phyloP scores from a whole-genome alignment of 2,797 vertebrate species.

The Margarornis squamiger region DNA sequence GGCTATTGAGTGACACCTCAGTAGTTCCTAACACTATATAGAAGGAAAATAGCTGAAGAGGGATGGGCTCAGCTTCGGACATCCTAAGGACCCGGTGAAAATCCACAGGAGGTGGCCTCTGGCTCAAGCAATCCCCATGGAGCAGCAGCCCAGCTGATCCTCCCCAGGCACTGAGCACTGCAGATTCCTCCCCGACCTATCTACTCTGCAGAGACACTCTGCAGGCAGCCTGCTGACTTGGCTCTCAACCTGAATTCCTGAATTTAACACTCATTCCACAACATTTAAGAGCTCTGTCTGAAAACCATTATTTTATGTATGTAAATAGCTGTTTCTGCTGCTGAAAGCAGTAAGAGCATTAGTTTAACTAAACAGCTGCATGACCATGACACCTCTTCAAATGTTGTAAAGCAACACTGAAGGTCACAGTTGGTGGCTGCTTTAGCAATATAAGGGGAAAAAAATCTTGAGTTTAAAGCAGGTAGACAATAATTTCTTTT shows the following conservation, averaged over 20 bases:
- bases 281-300: not conserved
- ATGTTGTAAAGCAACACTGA: not conserved
- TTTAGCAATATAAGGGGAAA: not conserved
- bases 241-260: slow-evolving; percentile 29
- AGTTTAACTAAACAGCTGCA: not conserved
- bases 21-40: not conserved
- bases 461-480: not conserved
- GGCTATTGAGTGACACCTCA: not conserved
- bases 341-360: not conserved
- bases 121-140: not conserved
- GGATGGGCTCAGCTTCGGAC: not conserved
- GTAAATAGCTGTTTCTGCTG: not conserved
- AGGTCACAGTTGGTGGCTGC: not conserved
- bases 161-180: not conserved
- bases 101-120: not conserved
- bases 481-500: not conserved
- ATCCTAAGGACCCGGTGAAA: not conserved
- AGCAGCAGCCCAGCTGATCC: not conserved
- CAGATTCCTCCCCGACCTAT: not conserved
- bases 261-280: slow-evolving; percentile 16
- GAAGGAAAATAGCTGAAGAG: not conserved
- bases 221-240: slow-evolving; percentile 28
- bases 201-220: not conserved
- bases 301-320: not conserved
- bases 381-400: not conserved